phyloP scores from a whole-genome alignment of 2,888 invertebrate genomes.

The Dermolepida albohirtum region DNA sequence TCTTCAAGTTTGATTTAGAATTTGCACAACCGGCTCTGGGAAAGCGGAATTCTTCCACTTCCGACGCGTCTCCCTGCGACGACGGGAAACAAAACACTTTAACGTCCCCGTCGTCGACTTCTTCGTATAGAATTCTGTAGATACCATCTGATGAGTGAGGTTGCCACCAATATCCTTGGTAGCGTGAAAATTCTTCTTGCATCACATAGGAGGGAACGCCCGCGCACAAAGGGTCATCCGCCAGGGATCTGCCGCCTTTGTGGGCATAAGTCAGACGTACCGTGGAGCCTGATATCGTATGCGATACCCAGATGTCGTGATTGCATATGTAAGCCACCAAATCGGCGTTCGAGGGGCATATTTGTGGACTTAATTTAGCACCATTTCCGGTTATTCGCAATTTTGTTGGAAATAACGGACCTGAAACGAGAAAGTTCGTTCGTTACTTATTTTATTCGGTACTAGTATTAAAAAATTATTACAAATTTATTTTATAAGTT shows the following conservation, averaged over 20 bases:
- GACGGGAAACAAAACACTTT: conserved; percentile 91
- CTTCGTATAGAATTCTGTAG: conserved; percentile 87
- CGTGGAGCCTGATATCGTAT: conserved; percentile 75
- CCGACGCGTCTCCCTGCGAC: conserved; percentile 75
- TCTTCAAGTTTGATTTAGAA: conserved; percentile 88
- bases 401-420: conserved; percentile 77
- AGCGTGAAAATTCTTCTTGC: conserved; percentile 94
- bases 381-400: conserved; percentile 73
- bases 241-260: conserved; percentile 75
- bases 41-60: conserved; percentile 86
- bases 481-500: no score
- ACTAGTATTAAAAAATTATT: no score
- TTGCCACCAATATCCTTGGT: conserved; percentile 99
- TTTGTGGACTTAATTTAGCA: conserved; percentile 83
- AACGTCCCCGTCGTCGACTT: conserved; percentile 90
- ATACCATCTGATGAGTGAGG: conserved; percentile 67
- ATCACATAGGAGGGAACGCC: conserved; percentile 98
- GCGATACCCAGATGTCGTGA: conserved; percentile 91
- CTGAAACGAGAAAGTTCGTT: conserved; percentile 64
- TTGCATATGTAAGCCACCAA: conserved; percentile 91
- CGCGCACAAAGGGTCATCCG: conserved; percentile 88
- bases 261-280: conserved; percentile 79
- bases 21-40: conserved; percentile 91
- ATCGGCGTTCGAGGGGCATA: conserved; percentile 83
- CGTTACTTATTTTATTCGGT: conserved; percentile 42